Conservation (phyloP, 2,113 vertebrate genomes). For the Macroglossus sobrinus region DNA sequence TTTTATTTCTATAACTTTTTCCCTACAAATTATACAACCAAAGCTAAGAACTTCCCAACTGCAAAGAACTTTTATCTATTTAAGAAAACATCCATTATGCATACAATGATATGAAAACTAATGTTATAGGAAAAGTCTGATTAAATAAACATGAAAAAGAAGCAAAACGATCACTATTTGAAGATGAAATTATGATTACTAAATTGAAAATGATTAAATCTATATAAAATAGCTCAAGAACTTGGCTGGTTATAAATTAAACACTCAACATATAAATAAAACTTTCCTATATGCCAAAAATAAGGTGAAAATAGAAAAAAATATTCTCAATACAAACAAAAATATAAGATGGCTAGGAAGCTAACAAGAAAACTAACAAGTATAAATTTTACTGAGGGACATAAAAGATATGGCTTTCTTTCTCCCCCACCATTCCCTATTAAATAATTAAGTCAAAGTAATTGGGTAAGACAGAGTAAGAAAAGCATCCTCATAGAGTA, state of each 20-base stretch:
- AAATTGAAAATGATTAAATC: neutral
- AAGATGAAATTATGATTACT: slow-evolving; percentile 28
- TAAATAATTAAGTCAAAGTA: neutral
- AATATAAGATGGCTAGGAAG: neutral
- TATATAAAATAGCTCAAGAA: neutral
- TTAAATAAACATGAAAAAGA: neutral
- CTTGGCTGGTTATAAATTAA: neutral
- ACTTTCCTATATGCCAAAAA: neutral
- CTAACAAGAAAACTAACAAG: neutral
- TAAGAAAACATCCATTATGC: neutral
- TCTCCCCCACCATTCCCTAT: neutral
- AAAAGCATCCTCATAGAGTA: neutral
- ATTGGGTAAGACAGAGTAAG: neutral
- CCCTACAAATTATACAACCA: neutral
- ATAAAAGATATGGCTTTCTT: neutral
- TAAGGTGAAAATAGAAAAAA: neutral
- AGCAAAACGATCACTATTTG: neutral
- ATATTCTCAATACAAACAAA: neutral
- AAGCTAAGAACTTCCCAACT: neutral
- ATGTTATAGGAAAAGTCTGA: neutral
- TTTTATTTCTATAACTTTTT: slow-evolving; percentile 16
- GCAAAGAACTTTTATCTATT: neutral
- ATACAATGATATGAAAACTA: slow-evolving; percentile 21
- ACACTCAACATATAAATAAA: neutral
- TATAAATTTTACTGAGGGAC: neutral